Conservation (phyloP, 2,888 invertebrate species). For the Apamea sordens region DNA sequence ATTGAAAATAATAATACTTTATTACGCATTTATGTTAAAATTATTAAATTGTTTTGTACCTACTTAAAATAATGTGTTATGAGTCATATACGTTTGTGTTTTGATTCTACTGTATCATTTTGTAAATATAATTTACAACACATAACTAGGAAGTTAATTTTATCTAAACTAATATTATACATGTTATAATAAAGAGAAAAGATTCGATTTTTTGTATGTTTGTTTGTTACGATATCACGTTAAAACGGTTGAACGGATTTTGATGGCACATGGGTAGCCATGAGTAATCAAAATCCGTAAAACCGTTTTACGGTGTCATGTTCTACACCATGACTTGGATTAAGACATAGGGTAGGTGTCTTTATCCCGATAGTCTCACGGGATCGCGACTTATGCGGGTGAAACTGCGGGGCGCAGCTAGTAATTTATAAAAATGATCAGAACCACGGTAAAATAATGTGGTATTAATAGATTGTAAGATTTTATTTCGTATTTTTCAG, state of each 20-base stretch:
- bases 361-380: not conserved
- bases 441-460: not conserved
- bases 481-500: constrained; percentile 51
- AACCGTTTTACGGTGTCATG: no score
- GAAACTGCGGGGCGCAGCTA: not conserved
- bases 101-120: not conserved
- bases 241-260: no score
- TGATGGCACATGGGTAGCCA: no score
- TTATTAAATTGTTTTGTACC: not conserved
- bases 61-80: not conserved
- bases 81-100: not conserved
- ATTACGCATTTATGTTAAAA: not conserved
- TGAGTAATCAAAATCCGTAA: no score
- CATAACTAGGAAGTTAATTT: no score
- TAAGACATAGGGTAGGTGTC: not conserved
- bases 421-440: not conserved
- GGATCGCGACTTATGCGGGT: not conserved
- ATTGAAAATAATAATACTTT: not conserved
- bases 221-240: not conserved
- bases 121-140: not conserved
- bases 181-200: not conserved
- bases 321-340: not conserved
- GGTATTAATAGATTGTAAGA: not conserved
- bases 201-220: not conserved
- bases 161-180: no score